phyloP scores from a whole-genome alignment of 2,797 vertebrate species.

The Micropoecilia bifurca region DNA sequence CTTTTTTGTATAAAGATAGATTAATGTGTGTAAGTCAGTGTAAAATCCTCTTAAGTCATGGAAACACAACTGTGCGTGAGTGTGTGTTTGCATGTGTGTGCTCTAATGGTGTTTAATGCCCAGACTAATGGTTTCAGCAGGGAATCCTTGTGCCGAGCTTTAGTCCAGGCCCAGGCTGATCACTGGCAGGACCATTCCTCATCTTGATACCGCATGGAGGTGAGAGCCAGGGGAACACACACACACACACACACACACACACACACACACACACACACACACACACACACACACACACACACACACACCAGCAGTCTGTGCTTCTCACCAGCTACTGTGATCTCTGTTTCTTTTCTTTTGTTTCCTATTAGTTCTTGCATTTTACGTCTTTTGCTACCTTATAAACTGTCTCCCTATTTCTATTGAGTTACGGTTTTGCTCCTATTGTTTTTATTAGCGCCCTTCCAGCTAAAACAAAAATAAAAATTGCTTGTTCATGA shows the following conservation, averaged over 20 bases:
- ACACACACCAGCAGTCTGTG: slow-evolving; percentile 39
- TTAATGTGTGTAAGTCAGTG: slow-evolving; percentile 12
- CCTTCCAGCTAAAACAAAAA: neutral
- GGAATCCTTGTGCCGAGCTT: slow-evolving; percentile 96
- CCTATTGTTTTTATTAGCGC: neutral
- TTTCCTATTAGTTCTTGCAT: slow-evolving; percentile 38
- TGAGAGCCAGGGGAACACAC: slow-evolving; percentile 71
- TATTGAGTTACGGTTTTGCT: slow-evolving; percentile 10
- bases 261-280: slow-evolving; percentile 46
- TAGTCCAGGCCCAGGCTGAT: slow-evolving; percentile 93
- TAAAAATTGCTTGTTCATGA: neutral
- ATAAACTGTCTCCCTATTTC: slow-evolving; percentile 12
- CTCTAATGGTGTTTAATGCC: slow-evolving; percentile 98
- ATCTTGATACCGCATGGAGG: slow-evolving; percentile 85
- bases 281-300: slow-evolving; percentile 23
- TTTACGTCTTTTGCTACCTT: slow-evolving; percentile 18
- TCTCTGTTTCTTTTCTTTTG: slow-evolving; percentile 45
- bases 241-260: slow-evolving; percentile 44
- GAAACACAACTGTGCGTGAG: slow-evolving; percentile 14
- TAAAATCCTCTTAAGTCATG: slow-evolving; percentile 21
- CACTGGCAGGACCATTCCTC: slow-evolving; percentile 98
- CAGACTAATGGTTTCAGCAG: slow-evolving; percentile 98
- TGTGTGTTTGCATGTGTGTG: slow-evolving; percentile 19
- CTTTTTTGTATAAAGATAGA: slow-evolving; percentile 11
- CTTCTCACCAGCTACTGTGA: slow-evolving; percentile 46